Evolutionary conservation across 2,888 invertebrate genomes (phyloP).

Genomic region (Chymomyza fuscimana): DNA sequence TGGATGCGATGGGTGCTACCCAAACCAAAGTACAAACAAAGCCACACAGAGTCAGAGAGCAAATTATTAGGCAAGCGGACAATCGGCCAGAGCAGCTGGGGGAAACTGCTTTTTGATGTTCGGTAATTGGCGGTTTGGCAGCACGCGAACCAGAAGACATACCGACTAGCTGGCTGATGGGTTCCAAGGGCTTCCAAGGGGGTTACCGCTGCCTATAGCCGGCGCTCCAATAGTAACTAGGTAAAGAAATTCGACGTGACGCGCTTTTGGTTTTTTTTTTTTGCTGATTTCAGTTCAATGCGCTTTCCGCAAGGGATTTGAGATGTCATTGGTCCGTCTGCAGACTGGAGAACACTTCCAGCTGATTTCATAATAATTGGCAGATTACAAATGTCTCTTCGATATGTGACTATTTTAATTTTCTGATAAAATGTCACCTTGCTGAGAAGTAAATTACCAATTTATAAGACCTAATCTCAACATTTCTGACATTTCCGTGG

Average conservation of each 20-base stretch:
- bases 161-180: conserved; percentile 14
- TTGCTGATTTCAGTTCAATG: background rate
- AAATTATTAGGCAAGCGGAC: conserved; percentile 29
- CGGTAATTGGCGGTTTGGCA: conserved; percentile 73
- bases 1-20: conserved; percentile 3
- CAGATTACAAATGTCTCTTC: conserved; percentile 70
- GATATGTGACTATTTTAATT: background rate
- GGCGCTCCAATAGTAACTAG: conserved; percentile 63
- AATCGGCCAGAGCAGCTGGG: conserved; percentile 40
- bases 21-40: conserved; percentile 47
- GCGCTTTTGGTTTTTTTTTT: conserved; percentile 54
- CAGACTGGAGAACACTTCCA: conserved; percentile 30
- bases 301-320: background rate
- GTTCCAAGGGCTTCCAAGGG: background rate
- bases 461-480: too few species aligned
- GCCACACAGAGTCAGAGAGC: conserved; percentile 63
- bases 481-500: too few species aligned
- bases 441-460: too few species aligned
- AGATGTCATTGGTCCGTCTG: background rate
- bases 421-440: background rate
- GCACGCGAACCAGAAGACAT: conserved; percentile 54
- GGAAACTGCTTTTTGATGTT: conserved; percentile 73
- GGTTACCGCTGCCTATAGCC: conserved; percentile 43
- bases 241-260: conserved; percentile 66
- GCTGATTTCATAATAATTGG: conserved; percentile 66